phyloP scores from a whole-genome alignment of 2,113 vertebrate species.

The Nibea coibor region DNA sequence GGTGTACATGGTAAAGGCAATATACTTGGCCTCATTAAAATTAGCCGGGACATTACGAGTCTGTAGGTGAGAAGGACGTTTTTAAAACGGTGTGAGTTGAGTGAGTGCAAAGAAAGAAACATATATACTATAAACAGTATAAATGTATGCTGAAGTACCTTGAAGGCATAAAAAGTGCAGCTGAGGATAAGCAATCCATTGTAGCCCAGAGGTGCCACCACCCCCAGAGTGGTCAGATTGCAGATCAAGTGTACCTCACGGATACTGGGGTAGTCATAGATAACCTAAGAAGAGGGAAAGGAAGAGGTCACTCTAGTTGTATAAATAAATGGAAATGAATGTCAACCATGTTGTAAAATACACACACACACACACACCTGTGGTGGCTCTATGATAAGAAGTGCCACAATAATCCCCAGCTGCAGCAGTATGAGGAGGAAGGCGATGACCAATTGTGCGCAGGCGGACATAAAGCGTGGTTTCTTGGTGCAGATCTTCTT shows the following conservation, averaged over 20 bases:
- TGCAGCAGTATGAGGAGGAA: slow-evolving; percentile 96
- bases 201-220: slow-evolving; percentile 97
- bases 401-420: slow-evolving; percentile 94
- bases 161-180: slow-evolving; percentile 99
- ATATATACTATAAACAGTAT: background rate
- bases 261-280: slow-evolving; percentile 96
- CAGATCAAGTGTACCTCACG: slow-evolving; percentile 97
- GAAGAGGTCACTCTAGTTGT: background rate
- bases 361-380: slow-evolving; percentile 62
- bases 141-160: slow-evolving; percentile 69
- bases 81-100: background rate
- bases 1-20: slow-evolving; percentile 99
- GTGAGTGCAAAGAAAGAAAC: background rate
- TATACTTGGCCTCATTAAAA: slow-evolving; percentile 99
- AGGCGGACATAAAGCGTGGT: slow-evolving; percentile 98
- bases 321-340: slow-evolving; percentile 14
- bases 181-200: slow-evolving; percentile 98
- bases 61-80: slow-evolving; percentile 55
- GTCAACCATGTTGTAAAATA: slow-evolving; percentile 1
- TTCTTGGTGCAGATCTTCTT: slow-evolving; percentile 99
- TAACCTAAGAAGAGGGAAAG: slow-evolving; percentile 76
- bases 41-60: slow-evolving; percentile 98
- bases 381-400: slow-evolving; percentile 95
- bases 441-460: slow-evolving; percentile 95
- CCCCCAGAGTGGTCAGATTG: slow-evolving; percentile 95